These are phyloP conservation scores for Bovichtus diacanthus DNA, from an alignment of 2,797 vertebrate genomes.

Conservation along the genomic window DNA sequence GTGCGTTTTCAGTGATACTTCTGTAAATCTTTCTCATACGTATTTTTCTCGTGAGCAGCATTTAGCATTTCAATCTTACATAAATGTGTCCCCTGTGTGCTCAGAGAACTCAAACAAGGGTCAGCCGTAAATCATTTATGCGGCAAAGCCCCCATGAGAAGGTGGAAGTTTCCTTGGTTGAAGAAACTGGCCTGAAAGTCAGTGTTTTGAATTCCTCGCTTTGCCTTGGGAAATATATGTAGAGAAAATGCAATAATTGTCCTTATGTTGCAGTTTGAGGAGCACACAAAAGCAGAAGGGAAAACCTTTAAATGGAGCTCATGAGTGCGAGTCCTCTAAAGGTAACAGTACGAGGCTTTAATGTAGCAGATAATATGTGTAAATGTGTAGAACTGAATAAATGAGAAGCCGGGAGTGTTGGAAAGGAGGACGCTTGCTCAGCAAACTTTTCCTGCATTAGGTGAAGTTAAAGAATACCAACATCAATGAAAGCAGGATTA, in stretches of 20 bases:
- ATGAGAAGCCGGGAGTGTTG: constrained; percentile 40
- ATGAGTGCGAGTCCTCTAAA: not conserved
- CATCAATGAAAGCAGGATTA: constrained; percentile 37
- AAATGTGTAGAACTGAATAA: constrained; percentile 54
- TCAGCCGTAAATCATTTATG: constrained; percentile 58
- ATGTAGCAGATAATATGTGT: constrained; percentile 24
- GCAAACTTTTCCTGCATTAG: constrained; percentile 41
- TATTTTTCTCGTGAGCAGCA: constrained; percentile 31
- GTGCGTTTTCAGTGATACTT: constrained; percentile 25
- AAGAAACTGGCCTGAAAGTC: constrained; percentile 30
- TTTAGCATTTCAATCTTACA: constrained; percentile 36
- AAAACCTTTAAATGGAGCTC: not conserved
- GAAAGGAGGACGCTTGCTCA: constrained; percentile 42
- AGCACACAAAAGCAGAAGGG: not conserved
- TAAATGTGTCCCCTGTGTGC: constrained; percentile 47
- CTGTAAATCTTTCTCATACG: constrained; percentile 27
- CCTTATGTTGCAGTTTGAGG: constrained; percentile 25
- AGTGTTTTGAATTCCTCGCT: constrained; percentile 36
- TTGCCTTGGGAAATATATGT: constrained; percentile 22
- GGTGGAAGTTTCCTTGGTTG: not conserved
- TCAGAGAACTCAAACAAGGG: constrained; percentile 46
- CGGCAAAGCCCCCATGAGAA: constrained; percentile 1
- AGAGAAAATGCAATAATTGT: constrained; percentile 23
- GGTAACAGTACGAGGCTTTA: constrained; percentile 18
- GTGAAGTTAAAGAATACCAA: constrained; percentile 22